Evolutionary conservation across 2,113 vertebrate genomes (phyloP).

Genomic region (Atractosteus spatula): DNA sequence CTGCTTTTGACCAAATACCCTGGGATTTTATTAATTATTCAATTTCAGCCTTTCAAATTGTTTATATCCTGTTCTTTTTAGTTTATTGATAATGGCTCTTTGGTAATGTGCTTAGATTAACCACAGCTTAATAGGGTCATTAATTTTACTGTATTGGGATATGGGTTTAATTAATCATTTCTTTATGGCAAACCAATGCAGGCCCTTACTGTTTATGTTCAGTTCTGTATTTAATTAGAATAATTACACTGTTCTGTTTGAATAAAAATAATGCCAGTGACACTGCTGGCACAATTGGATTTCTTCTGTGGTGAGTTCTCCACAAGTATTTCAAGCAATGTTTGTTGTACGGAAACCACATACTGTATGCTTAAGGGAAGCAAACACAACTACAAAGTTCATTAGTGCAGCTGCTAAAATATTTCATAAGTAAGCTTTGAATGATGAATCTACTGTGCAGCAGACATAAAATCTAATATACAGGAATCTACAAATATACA

Average conservation of each 20-base stretch:
- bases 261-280: slow-evolving; percentile 26
- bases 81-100: slow-evolving; percentile 60
- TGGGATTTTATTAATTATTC: background rate
- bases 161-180: slow-evolving; percentile 59
- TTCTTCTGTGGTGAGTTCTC: background rate
- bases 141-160: slow-evolving; percentile 52
- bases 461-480: too few relatives aligned
- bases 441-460: too few relatives aligned
- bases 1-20: too few relatives aligned
- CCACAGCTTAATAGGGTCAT: slow-evolving; percentile 57
- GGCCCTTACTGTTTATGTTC: slow-evolving; percentile 13
- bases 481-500: too few relatives aligned
- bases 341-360: too few relatives aligned
- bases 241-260: slow-evolving; percentile 14
- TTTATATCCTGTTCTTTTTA: slow-evolving; percentile 32
- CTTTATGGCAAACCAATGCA: slow-evolving; percentile 26
- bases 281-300: background rate
- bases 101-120: slow-evolving; percentile 37
- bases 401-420: background rate
- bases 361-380: slow-evolving; percentile 1
- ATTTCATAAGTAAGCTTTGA: background rate
- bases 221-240: slow-evolving; percentile 3
- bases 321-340: background rate
- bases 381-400: background rate
- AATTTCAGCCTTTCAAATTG: slow-evolving; percentile 50